Evolutionary conservation across 2,888 invertebrate genomes (phyloP).

Genomic region (Epirrita christyi): DNA sequence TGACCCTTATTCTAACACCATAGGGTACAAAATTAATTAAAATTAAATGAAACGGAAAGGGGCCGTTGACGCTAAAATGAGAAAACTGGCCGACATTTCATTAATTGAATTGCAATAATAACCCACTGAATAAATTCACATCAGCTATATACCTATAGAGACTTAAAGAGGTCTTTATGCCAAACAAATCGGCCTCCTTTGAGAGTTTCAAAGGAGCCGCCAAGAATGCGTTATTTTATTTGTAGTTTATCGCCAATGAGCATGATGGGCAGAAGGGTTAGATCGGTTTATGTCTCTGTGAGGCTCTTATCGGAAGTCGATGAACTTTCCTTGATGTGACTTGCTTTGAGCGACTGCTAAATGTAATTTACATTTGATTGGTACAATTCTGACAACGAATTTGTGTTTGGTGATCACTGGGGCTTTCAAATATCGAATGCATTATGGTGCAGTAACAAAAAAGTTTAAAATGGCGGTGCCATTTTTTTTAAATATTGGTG

Average conservation of each 20-base stretch:
- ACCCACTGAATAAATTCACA: slow-evolving; percentile 75
- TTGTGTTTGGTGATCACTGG: too few relatives aligned
- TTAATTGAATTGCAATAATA: slow-evolving; percentile 84
- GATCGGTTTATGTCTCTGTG: slow-evolving; percentile 34
- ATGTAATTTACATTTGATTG: background rate
- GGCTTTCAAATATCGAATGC: too few relatives aligned
- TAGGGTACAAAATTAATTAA: slow-evolving; percentile 23
- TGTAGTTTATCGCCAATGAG: slow-evolving; percentile 64
- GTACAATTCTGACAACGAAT: too few relatives aligned
- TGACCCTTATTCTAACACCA: background rate
- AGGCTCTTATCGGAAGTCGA: slow-evolving; percentile 24
- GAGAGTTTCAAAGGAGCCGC: slow-evolving; percentile 73
- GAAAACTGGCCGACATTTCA: slow-evolving; percentile 73
- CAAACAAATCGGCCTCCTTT: slow-evolving; percentile 83
- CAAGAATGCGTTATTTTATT: slow-evolving; percentile 68
- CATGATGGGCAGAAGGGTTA: slow-evolving; percentile 48
- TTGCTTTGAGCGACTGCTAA: slow-evolving; percentile 12
- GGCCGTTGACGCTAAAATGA: slow-evolving; percentile 46
- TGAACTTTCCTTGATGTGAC: slow-evolving; percentile 13
- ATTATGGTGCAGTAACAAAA: too few relatives aligned
- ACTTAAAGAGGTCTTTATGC: slow-evolving; percentile 75
- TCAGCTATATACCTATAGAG: slow-evolving; percentile 67
- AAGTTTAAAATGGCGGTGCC: too few relatives aligned
- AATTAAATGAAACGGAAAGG: slow-evolving; percentile 15
- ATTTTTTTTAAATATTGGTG: too few relatives aligned